phyloP scores from a whole-genome alignment of 2,888 invertebrate species.

The Oxyscelio sp. region DNA sequence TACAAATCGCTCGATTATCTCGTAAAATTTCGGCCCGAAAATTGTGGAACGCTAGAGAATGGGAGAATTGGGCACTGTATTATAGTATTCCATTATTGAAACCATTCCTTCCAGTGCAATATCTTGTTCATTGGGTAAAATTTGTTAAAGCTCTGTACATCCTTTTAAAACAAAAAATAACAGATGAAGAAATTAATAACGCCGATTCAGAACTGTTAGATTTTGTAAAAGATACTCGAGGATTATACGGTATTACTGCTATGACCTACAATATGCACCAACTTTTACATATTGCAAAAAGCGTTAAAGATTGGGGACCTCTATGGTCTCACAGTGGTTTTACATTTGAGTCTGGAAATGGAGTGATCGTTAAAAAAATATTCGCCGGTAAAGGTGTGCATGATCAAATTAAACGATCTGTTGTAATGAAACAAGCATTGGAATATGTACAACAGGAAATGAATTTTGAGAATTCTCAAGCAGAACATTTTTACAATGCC shows the following conservation, averaged over 20 bases:
- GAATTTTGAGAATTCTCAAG: constrained; percentile 29
- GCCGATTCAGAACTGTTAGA: constrained; percentile 32
- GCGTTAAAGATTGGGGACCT: constrained; percentile 67
- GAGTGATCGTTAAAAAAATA: constrained; percentile 32
- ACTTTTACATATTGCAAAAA: constrained; percentile 54
- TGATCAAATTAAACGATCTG: constrained; percentile 38
- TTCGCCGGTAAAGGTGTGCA: constrained; percentile 55
- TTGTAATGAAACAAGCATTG: constrained; percentile 33
- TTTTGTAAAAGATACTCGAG: constrained; percentile 34
- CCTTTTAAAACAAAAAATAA: constrained; percentile 26
- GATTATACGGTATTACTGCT: constrained; percentile 63
- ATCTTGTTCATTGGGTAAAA: constrained; percentile 16
- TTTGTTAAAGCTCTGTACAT: constrained; percentile 23
- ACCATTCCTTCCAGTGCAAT: background rate
- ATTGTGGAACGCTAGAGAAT: constrained; percentile 51
- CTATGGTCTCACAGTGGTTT: constrained; percentile 65
- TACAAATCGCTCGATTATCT: constrained; percentile 36
- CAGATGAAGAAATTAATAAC: constrained; percentile 6
- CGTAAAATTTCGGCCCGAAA: constrained; percentile 21
- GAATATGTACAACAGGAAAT: constrained; percentile 14
- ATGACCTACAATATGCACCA: too few relatives aligned
- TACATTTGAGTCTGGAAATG: constrained; percentile 58
- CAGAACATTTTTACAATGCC: constrained; percentile 15
- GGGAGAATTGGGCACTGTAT: too few relatives aligned
- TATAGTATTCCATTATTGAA: constrained; percentile 30